phyloP scores from a whole-genome alignment of 2,797 vertebrate genomes.

The Botia almorhae region DNA sequence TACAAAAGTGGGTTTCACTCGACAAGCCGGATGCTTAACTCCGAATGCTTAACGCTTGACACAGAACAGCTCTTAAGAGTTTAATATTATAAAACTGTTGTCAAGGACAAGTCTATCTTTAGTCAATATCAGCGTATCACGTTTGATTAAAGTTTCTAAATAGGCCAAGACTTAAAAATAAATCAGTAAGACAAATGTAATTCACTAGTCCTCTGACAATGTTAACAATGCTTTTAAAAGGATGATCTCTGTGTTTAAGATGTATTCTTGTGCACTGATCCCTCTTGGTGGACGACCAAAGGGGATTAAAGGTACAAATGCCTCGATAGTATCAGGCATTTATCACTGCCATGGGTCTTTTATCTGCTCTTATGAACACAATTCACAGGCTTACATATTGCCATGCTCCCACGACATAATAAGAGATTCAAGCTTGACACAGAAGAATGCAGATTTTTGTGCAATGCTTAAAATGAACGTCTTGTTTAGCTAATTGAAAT shows the following conservation, averaged over 20 bases:
- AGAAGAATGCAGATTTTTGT: not conserved
- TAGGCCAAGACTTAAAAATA: slow-evolving; percentile 37
- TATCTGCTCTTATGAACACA: slow-evolving; percentile 35
- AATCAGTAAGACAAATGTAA: slow-evolving; percentile 37
- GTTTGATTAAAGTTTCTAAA: slow-evolving; percentile 52
- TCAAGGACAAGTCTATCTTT: slow-evolving; percentile 51
- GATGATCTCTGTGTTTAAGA: slow-evolving; percentile 28
- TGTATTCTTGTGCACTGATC: slow-evolving; percentile 13
- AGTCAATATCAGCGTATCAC: slow-evolving; percentile 47
- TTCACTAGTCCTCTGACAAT: slow-evolving; percentile 26
- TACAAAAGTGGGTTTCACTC: not conserved
- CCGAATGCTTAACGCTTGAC: not conserved
- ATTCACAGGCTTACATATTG: slow-evolving; percentile 5
- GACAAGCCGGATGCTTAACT: not conserved
- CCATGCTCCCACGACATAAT: not conserved
- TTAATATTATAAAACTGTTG: slow-evolving; percentile 27
- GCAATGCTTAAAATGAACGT: not conserved
- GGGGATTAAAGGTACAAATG: slow-evolving; percentile 41
- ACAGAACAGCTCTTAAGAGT: not conserved
- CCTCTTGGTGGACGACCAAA: slow-evolving; percentile 28
- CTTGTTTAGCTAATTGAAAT: not conserved
- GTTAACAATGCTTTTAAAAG: slow-evolving; percentile 38
- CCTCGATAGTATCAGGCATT: slow-evolving; percentile 29
- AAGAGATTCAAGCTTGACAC: not conserved
- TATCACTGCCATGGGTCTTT: slow-evolving; percentile 42